phyloP scores from a whole-genome alignment of 2,113 vertebrate genomes.

The Crotalus horridus region DNA sequence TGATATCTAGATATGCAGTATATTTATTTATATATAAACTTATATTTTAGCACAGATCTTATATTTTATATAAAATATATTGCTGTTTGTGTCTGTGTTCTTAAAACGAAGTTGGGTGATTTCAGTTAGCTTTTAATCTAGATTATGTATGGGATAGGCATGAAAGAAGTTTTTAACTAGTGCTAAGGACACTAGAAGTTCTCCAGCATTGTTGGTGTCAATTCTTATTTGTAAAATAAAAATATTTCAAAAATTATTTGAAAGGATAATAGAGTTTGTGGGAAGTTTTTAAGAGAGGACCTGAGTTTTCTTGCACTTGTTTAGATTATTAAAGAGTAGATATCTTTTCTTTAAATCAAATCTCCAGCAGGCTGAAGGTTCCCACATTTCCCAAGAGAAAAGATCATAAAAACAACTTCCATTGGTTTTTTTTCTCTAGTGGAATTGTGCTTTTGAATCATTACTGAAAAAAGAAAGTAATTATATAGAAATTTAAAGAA shows the following conservation, averaged over 20 bases:
- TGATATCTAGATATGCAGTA: not conserved
- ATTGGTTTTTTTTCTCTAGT: not conserved
- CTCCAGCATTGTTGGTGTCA: not conserved
- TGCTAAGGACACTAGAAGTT: not conserved
- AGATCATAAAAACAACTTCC: not conserved
- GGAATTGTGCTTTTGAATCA: not conserved
- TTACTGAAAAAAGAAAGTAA: not conserved
- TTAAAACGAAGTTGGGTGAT: not conserved
- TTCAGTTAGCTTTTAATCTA: not conserved
- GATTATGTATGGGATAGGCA: not conserved
- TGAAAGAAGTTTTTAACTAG: not conserved
- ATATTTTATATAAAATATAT: not conserved
- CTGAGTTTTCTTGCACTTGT: not conserved
- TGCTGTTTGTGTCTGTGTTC: not conserved
- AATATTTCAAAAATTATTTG: not conserved
- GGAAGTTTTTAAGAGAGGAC: not conserved
- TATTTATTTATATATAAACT: not conserved
- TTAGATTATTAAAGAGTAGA: not conserved
- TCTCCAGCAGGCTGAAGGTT: not conserved
- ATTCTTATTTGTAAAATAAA: not conserved
- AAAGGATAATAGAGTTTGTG: not conserved
- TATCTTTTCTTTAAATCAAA: not conserved
- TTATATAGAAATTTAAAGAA: not conserved
- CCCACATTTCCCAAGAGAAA: not conserved
- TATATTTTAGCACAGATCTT: not conserved